A percentile compares a stretch with the other conserved stretches of the same genome.
These are phyloP conservation scores for Nixonia krombeini DNA, from an alignment of 1,140 invertebrate genomes.

Conservation along the genomic window DNA sequence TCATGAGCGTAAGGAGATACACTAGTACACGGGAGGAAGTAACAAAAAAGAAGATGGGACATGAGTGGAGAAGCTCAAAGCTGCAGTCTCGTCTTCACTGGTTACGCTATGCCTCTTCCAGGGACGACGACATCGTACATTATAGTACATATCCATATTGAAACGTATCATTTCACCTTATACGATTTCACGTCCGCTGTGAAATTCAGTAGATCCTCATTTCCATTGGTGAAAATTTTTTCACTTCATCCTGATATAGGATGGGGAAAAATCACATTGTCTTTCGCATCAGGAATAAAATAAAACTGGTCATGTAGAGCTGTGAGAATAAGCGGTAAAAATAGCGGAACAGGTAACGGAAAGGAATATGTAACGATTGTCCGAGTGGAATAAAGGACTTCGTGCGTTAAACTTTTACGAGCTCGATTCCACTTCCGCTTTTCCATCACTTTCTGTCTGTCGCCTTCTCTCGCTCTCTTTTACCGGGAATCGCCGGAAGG, in stretches of 20 bases:
- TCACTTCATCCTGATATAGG: not conserved
- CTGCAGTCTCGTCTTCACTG: no score
- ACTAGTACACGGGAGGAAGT: no score
- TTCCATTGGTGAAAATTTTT: slow-evolving; percentile 9
- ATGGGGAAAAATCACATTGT: slow-evolving; percentile 24
- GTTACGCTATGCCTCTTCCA: no score
- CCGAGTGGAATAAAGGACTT: slow-evolving; percentile 38
- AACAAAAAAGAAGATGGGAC: slow-evolving; percentile 17
- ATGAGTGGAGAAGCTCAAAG: no score
- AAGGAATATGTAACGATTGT: slow-evolving; percentile 43
- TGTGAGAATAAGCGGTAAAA: slow-evolving; percentile 33
- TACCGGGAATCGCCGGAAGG: not conserved
- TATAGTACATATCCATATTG: no score
- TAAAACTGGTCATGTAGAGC: slow-evolving; percentile 3
- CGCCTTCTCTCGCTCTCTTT: not conserved
- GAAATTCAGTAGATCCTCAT: slow-evolving; percentile 22
- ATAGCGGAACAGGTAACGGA: slow-evolving; percentile 16
- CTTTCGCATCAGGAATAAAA: slow-evolving; percentile 22
- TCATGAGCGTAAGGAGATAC: no score
- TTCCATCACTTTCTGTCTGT: not conserved
- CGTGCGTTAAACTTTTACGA: slow-evolving; percentile 32
- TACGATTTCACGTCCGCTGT: not conserved
- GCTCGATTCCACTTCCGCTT: slow-evolving; percentile 18
- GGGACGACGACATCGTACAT: no score
- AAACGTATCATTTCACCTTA: slow-evolving; percentile 34